Base-by-base conservation (phyloP, 2,113 vertebrate genomes). In the Dipodomys stephensi region DNA sequence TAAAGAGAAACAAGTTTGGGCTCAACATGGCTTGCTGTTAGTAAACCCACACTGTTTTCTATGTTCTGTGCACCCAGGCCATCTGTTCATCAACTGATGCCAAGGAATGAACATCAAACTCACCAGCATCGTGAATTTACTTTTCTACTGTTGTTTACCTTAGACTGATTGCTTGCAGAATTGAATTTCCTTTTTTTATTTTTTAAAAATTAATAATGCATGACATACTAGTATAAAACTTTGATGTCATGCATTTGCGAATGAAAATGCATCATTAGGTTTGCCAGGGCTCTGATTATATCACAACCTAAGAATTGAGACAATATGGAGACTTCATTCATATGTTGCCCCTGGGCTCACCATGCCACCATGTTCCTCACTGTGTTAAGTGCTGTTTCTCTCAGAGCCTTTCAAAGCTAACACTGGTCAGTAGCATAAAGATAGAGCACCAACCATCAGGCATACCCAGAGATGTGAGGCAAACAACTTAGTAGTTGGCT, bases 41-140 rank as follows among this genome's bases (percentile, higher is more conserved):
- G 84, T 60, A 86, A 96, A 89, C 71, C 11, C 88, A 81, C 12
- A 62, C 83, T 94, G 72, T 92, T 91, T 94, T 68, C 83, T 74
- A 89, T 81, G 83, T 39, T 86, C 3, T 44, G 68, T 69, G 57
- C 65, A 80, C 69, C 71, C n/a, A 89, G 80, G 69, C 93, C 93
- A 96, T 97, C 95, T 96, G 95, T 81, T 93, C 77, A 64, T 35
- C 81, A 78, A 64, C 64, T 27, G 77, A 95, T 78, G 60, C 72
- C 83, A 92, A 77, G 25, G n/a, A 72, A 5, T 57, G 39, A 80
- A 87, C 68, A 60, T 25, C 83, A 87, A 39, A 73, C 73, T 39
- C 68, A n/a, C 60, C 11, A 13, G 39, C 68, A 76, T 86, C 10
- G 16, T 57, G 39, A 95, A 69, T 77, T 81, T 87, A 81, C 49